Evolutionary conservation across 2,113 vertebrate genomes (phyloP), one percentile per base, ranked within the genome.

Genomic region (Neopipo cinnamomea): DNA sequence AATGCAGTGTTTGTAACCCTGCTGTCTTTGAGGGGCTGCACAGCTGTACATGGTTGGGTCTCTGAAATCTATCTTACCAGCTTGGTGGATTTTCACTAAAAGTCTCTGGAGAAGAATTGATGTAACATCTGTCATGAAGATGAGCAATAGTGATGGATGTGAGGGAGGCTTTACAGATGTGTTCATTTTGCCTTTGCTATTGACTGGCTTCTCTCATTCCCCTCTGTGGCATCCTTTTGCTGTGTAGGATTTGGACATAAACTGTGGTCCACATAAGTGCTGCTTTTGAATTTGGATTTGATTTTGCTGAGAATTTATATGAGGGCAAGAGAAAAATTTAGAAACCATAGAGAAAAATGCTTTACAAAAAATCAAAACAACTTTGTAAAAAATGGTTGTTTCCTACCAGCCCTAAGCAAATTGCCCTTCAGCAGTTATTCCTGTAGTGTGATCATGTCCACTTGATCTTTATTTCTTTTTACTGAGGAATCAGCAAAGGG

Each of bases 111-210:
- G n/a, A 24, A 58, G 39, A 72, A 39, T 1, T 30, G 18, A 5
- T 87, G n/a, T 14, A 28, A 22, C 25, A 6, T 22, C 5, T 31
- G 7, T 55, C 8, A 5, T 27, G 20, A 82, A 71, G 31, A 12
- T 0, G 3, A 85, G 31, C 0, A 1, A 1, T 44, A 47, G 42
- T 71, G 46, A 17, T 67, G 5, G 8, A 1, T 1, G 9, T 47
- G 42, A 66, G 55, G 55, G 58, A 22, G 41, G 12, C 11, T 56
- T 65, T 68, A 49, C 31, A 44, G 30, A 42, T 37, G 4, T 39
- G 12, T 63, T 89, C 5, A 1, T 70, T 73, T 70, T 81, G 16
- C 9, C 14, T 50, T 74, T 66, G 65, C 42, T 58, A 0, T 39
- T 59, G 73, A 18, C 61, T 3, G 4, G 5, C 24, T 59, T 74